Conservation (phyloP, 2,797 vertebrate species). For the Syndactyla subalaris region DNA sequence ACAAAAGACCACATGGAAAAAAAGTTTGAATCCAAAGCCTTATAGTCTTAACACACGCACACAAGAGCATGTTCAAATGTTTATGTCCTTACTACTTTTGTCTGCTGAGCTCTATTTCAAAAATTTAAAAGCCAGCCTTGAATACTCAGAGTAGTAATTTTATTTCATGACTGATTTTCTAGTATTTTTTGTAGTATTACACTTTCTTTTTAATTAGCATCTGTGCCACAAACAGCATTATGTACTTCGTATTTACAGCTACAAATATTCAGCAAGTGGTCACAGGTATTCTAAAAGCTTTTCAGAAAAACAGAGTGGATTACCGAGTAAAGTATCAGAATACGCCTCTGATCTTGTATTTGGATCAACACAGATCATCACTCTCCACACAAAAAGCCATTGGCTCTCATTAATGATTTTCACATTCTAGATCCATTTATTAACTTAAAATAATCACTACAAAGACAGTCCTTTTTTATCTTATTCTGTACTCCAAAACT, state of each 20-base stretch:
- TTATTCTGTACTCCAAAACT: not conserved
- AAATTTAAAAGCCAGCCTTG: not conserved
- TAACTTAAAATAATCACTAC: not conserved
- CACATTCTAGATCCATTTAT: not conserved
- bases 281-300: not conserved
- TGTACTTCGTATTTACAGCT: not conserved
- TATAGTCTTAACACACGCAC: not conserved
- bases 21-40: not conserved
- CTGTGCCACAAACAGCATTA: not conserved
- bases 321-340: not conserved
- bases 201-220: not conserved
- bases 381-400: not conserved
- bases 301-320: not conserved
- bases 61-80: not conserved
- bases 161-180: not conserved
- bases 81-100: not conserved
- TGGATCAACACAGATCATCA: not conserved
- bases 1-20: not conserved
- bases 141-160: not conserved
- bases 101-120: not conserved
- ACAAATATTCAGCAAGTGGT: not conserved
- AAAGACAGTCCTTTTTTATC: not conserved
- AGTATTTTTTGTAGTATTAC: not conserved
- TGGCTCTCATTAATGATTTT: rapidly evolving
- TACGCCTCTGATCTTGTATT: not conserved